These are phyloP conservation scores for Ectobius pallidus DNA, from an alignment of 2,888 invertebrate species.

Conservation along the genomic window DNA sequence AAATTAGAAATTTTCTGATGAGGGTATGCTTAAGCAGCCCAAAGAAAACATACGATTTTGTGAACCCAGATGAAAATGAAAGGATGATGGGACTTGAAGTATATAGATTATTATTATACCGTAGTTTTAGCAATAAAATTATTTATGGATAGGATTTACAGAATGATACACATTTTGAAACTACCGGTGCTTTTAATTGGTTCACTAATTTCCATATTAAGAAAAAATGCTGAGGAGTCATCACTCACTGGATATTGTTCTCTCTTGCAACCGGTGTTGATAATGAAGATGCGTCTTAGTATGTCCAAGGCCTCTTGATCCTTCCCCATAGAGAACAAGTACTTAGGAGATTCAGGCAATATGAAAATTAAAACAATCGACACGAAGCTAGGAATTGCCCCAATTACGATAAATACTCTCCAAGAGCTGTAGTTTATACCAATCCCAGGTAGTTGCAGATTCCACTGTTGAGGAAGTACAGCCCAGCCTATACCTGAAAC, in stretches of 20 bases:
- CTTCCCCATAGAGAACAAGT: slow-evolving; percentile 49
- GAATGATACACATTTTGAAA: no score
- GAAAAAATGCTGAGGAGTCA: no score
- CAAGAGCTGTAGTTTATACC: slow-evolving; percentile 42
- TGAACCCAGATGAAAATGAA: no score
- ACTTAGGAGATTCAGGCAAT: slow-evolving; percentile 54
- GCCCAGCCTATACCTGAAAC: background rate
- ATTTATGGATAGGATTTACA: no score
- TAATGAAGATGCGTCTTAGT: slow-evolving; percentile 48
- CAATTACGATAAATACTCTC: slow-evolving; percentile 51
- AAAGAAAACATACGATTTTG: no score
- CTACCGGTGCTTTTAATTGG: no score
- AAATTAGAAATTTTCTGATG: no score
- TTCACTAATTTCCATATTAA: no score
- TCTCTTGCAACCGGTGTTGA: slow-evolving; percentile 35
- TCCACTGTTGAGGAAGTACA: background rate
- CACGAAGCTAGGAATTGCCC: slow-evolving; percentile 50
- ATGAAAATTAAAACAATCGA: slow-evolving; percentile 47
- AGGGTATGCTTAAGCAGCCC: no score
- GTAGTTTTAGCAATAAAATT: no score
- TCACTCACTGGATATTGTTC: slow-evolving; percentile 38
- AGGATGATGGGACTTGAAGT: no score
- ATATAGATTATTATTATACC: no score
- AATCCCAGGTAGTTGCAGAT: background rate
- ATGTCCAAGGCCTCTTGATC: slow-evolving; percentile 49